Evolutionary conservation across 2,113 vertebrate genomes (phyloP), one percentile per base, ranked within the genome.

Genomic region (Sylvia atricapilla): DNA sequence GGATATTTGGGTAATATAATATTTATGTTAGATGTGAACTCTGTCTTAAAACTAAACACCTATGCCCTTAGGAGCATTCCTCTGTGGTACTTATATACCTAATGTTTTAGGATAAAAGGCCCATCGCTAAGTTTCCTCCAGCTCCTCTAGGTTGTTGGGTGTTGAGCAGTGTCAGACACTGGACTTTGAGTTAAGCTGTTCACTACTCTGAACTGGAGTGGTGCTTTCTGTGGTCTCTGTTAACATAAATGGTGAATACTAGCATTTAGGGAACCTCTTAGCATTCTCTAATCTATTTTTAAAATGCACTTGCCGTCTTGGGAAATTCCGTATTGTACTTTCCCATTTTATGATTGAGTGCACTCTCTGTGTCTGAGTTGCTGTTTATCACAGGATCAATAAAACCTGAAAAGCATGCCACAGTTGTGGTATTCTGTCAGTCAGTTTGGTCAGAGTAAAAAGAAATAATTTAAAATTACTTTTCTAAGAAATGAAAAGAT

Each of bases 301-400:
- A 21, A 86, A 91, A 52, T 9, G 5, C 39, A n/a, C 5, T 86
- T 67, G 6, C 30, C 69, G 39, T 63, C 44, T 70, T 37, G 85
- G 75, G 94, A 81, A 96, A 80, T 94, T 90, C 72, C 72, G 81
- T 91, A 85, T 73, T 90, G 85, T 90, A 59, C 44, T 93, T 96
- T 90, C 90, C 85, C 20, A 30, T 94, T 56, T 91, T 88, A 66
- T 8, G 73, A 78, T 43, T 55, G 55, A 88, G 55, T 58, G 46
- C 50, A 50, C 15, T 56, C 33, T 86, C 23, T 47, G 28, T 56
- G 20, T 66, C 50, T 93, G 78, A 88, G 55, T 91, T 63, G 69
- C 67, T 67, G 1, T 66, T 93, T 79, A 62, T 62, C 43, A 80
- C 39, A 75, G 56, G 64, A 81, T 59, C 60, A 81, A 70, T 82